A percentile compares a stretch with the other conserved stretches of the same genome.
Conservation (phyloP, 2,113 vertebrate genomes). For the Atherinomorus stipes region DNA sequence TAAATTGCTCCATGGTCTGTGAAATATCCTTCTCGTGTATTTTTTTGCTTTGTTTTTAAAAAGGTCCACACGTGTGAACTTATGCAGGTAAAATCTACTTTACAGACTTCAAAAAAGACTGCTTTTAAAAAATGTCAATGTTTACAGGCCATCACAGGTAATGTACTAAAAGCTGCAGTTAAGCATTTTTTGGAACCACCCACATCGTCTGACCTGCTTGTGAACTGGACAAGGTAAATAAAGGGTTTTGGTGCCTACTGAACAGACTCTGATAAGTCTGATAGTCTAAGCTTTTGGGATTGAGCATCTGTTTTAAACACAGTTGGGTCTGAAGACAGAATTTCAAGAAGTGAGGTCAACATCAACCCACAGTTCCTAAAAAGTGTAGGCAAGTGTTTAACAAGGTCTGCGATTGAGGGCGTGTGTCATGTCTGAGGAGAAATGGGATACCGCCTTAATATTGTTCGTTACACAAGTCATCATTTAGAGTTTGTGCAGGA, state of each 20-base stretch:
- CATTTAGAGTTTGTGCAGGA: slow-evolving; percentile 44
- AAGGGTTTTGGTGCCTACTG: slow-evolving; percentile 39
- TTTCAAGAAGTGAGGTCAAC: slow-evolving; percentile 38
- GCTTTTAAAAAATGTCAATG: slow-evolving; percentile 44
- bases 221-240: slow-evolving; percentile 43
- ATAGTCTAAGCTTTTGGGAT: slow-evolving; percentile 24
- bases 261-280: slow-evolving; percentile 46
- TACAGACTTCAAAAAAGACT: slow-evolving; percentile 44
- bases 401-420: slow-evolving; percentile 46
- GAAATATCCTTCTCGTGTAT: slow-evolving; percentile 21
- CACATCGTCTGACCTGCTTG: slow-evolving; percentile 36
- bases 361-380: slow-evolving; percentile 36
- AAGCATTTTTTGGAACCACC: slow-evolving; percentile 56
- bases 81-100: slow-evolving; percentile 14
- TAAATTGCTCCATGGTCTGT: slow-evolving; percentile 38
- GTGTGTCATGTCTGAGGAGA: slow-evolving; percentile 45
- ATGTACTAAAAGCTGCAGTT: slow-evolving; percentile 53
- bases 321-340: slow-evolving; percentile 52
- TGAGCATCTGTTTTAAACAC: slow-evolving; percentile 55
- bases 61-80: slow-evolving; percentile 33
- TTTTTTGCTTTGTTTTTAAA: slow-evolving; percentile 7
- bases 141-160: slow-evolving; percentile 67
- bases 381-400: slow-evolving; percentile 51
- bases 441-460: slow-evolving; percentile 45
- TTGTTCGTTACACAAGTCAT: slow-evolving; percentile 50